These are phyloP conservation scores for Tragelaphus oryx DNA, from an alignment of 2,797 vertebrate species.

Conservation along the genomic window DNA sequence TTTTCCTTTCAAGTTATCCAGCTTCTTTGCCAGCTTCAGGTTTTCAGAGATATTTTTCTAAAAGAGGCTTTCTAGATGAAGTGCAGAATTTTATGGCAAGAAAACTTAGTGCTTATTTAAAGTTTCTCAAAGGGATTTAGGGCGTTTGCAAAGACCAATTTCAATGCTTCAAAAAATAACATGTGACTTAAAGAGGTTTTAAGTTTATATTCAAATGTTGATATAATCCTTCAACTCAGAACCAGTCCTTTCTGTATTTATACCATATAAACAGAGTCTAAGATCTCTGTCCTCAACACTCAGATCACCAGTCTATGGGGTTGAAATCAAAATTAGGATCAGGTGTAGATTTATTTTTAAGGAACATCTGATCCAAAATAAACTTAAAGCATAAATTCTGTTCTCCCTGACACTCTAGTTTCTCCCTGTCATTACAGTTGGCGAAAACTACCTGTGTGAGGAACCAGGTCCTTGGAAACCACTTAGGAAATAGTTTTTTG, in stretches of 20 bases:
- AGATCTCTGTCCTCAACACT: slow-evolving; percentile 7
- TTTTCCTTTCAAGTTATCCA: no score
- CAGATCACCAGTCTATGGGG: neutral
- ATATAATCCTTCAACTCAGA: neutral
- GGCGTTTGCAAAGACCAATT: slow-evolving; percentile 11
- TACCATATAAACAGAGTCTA: slow-evolving; percentile 31
- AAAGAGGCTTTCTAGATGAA: slow-evolving; percentile 31
- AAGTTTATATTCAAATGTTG: slow-evolving; percentile 19
- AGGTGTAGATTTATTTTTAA: slow-evolving; percentile 48
- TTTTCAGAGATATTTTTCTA: slow-evolving; percentile 39
- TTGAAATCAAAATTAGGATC: slow-evolving; percentile 38
- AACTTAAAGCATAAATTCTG: slow-evolving; percentile 25
- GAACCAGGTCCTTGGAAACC: slow-evolving; percentile 36
- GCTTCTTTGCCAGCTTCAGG: slow-evolving; percentile 6
- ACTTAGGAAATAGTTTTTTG: slow-evolving; percentile 53
- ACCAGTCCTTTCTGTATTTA: slow-evolving; percentile 8
- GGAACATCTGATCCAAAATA: slow-evolving; percentile 14
- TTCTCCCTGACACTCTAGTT: slow-evolving; percentile 13
- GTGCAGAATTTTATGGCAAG: slow-evolving; percentile 12
- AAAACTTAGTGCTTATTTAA: slow-evolving; percentile 36
- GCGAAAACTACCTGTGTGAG: neutral
- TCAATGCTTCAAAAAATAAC: slow-evolving; percentile 30
- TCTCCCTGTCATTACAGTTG: slow-evolving; percentile 13
- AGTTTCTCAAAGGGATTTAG: slow-evolving; percentile 50
- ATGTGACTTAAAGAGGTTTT: slow-evolving; percentile 1